Evolutionary conservation across 2,888 invertebrate species (phyloP).

Genomic region (Germaria angustata): DNA sequence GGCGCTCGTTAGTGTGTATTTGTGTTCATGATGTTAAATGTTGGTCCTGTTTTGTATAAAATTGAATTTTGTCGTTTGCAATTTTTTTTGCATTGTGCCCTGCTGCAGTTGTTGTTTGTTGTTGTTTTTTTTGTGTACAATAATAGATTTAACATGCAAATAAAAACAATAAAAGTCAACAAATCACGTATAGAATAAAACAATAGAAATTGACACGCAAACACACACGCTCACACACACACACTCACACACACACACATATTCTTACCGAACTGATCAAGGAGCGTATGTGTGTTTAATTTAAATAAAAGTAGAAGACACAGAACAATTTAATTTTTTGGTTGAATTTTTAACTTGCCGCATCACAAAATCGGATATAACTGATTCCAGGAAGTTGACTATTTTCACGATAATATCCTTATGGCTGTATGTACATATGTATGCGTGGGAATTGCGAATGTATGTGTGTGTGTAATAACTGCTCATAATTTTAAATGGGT

Average conservation of each 20-base stretch:
- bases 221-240: background rate
- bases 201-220: constrained; percentile 12
- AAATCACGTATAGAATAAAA: constrained; percentile 55
- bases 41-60: constrained; percentile 36
- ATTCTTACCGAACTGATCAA: background rate
- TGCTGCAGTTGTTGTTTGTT: constrained; percentile 14
- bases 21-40: background rate
- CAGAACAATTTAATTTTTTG: too few relatives aligned
- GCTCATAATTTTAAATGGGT: too few relatives aligned
- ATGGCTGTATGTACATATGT: too few relatives aligned
- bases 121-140: constrained; percentile 22
- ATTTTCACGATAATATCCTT: too few relatives aligned
- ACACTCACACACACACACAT: background rate
- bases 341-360: too few relatives aligned
- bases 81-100: background rate
- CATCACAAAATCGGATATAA: too few relatives aligned
- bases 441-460: too few relatives aligned
- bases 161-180: constrained; percentile 56
- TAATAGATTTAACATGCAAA: constrained; percentile 52
- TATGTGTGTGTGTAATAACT: too few relatives aligned
- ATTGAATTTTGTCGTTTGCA: constrained; percentile 57
- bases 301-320: too few relatives aligned
- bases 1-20: background rate
- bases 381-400: too few relatives aligned
- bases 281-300: too few relatives aligned